Conservation (phyloP, 1,140 invertebrate genomes). For the Drosophila sucinea region DNA sequence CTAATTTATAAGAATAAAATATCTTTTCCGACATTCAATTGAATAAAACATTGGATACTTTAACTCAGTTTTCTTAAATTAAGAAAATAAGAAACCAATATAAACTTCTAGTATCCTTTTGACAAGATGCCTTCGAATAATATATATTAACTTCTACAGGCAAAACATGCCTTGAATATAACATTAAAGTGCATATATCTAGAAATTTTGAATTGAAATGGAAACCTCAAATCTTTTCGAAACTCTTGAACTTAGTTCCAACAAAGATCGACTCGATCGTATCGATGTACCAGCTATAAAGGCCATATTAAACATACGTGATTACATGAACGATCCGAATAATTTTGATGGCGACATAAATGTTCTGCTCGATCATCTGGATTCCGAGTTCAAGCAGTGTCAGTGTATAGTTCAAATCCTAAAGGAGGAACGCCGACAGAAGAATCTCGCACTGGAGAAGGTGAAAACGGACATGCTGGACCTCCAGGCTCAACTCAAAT, state of each 20-base stretch:
- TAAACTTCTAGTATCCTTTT: too few relatives aligned
- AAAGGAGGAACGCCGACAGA: slow-evolving; percentile 14
- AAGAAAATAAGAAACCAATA: too few relatives aligned
- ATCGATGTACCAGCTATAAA: slow-evolving; percentile 29
- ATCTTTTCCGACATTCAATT: too few relatives aligned
- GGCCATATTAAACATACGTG: slow-evolving; percentile 29
- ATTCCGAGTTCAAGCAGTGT: slow-evolving; percentile 32
- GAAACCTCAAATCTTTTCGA: not conserved
- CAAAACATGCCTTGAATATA: too few relatives aligned
- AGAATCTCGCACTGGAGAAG: slow-evolving; percentile 28
- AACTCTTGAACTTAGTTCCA: slow-evolving; percentile 17
- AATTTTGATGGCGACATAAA: slow-evolving; percentile 30
- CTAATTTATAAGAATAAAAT: too few relatives aligned
- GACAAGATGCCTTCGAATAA: too few relatives aligned
- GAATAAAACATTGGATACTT: too few relatives aligned
- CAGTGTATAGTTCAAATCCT: slow-evolving; percentile 19
- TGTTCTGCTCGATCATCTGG: slow-evolving; percentile 20
- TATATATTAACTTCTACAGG: too few relatives aligned
- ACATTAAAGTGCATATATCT: too few relatives aligned
- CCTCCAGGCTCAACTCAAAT: not conserved
- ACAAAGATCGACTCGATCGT: not conserved
- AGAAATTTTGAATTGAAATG: slow-evolving; percentile 14
- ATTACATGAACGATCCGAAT: slow-evolving; percentile 35
- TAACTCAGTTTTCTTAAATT: too few relatives aligned
- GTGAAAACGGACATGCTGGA: slow-evolving; percentile 45